These are phyloP conservation scores for Drosophila miranda DNA, from an alignment of 1,140 invertebrate genomes.

Conservation along the genomic window DNA sequence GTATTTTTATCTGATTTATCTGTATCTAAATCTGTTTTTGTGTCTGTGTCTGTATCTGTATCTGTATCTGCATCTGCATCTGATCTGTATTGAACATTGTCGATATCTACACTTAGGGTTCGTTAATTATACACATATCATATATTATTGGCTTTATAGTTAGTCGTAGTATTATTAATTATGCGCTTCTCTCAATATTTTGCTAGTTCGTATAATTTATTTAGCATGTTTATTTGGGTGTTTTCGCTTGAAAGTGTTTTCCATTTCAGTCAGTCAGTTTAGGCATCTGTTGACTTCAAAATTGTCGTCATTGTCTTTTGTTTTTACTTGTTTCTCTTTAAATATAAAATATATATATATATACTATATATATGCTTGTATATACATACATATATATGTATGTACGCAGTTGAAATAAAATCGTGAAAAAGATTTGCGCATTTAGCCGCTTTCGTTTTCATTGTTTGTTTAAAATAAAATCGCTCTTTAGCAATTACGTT, in stretches of 20 bases:
- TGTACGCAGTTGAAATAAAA: constrained; percentile 47
- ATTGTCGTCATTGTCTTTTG: constrained; percentile 77
- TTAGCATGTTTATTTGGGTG: constrained; percentile 44
- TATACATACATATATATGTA: constrained; percentile 20
- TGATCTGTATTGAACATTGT: constrained; percentile 47
- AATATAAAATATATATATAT: constrained; percentile 47
- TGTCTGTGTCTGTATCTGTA: too few species aligned
- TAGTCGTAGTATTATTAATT: constrained; percentile 49
- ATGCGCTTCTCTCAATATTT: constrained; percentile 24
- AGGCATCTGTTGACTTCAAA: constrained; percentile 77
- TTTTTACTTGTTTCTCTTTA: constrained; percentile 45
- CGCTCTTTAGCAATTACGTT: constrained; percentile 45
- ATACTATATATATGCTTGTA: constrained; percentile 23
- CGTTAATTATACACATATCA: constrained; percentile 60
- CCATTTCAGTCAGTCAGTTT: constrained; percentile 70
- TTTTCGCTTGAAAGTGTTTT: constrained; percentile 47
- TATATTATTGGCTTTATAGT: constrained; percentile 34
- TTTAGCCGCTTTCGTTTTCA: constrained; percentile 19
- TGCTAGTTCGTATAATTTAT: constrained; percentile 51
- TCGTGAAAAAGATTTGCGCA: constrained; percentile 46
- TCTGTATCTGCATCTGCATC: neutral
- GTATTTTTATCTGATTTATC: constrained; percentile 45
- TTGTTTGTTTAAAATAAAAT: constrained; percentile 50
- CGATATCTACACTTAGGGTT: constrained; percentile 64
- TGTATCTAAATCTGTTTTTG: constrained; percentile 48